A percentile compares a stretch with the other conserved stretches of the same genome.
Evolutionary conservation across 2,113 vertebrate genomes (phyloP).

Genomic region (Chauna torquata): DNA sequence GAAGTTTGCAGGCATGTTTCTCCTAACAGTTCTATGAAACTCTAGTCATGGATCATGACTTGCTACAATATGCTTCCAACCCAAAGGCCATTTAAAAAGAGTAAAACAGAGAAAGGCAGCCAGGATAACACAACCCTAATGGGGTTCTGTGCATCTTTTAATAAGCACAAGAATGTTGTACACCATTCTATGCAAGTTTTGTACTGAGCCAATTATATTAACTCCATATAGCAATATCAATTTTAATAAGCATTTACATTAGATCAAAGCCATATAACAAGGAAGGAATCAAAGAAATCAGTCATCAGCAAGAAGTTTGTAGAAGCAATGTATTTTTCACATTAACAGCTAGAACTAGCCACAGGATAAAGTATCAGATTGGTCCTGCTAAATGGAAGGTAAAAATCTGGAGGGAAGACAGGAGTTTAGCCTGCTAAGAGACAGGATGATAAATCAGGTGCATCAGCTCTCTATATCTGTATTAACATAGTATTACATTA

Average conservation of each 20-base stretch:
- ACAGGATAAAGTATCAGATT: background rate
- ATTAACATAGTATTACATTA: background rate
- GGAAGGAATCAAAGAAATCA: background rate
- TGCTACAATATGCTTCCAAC: fast-evolving
- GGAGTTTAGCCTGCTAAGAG: background rate
- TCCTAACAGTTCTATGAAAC: background rate
- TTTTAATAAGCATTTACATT: background rate
- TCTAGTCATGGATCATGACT: background rate
- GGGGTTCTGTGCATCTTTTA: background rate
- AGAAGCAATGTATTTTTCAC: background rate
- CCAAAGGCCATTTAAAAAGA: background rate
- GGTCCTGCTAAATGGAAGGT: background rate
- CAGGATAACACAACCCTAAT: background rate
- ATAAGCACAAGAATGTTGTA: background rate
- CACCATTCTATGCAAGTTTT: background rate
- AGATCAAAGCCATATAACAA: background rate
- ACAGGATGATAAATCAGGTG: background rate
- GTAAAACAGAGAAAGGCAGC: background rate
- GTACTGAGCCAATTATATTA: background rate
- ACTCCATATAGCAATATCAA: background rate
- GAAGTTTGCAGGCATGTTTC: background rate
- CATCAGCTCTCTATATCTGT: background rate
- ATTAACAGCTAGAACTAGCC: background rate
- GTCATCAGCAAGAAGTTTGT: background rate
- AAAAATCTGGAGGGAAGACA: background rate